Conservation (phyloP, 2,888 invertebrate species). For the Cheilosia scutellata region DNA sequence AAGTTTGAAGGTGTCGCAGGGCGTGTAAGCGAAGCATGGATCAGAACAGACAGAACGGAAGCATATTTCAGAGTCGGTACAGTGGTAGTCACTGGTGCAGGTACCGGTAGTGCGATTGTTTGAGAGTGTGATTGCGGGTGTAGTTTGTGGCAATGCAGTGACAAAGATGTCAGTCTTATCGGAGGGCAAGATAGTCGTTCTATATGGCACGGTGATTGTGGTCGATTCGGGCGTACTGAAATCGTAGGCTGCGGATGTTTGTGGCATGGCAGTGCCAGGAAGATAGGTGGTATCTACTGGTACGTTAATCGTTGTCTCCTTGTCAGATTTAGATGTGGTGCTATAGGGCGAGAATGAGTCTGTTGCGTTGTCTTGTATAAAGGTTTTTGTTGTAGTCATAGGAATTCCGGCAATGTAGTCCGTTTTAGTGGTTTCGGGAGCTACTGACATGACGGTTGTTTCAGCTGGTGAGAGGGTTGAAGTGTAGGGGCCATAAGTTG, state of each 20-base stretch:
- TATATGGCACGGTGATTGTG: constrained; percentile 54
- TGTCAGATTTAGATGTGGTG: neutral
- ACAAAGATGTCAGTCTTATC: constrained; percentile 57
- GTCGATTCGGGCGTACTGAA: constrained; percentile 19
- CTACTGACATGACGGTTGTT: too few species aligned
- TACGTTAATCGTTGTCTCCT: neutral
- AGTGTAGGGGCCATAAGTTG: too few species aligned
- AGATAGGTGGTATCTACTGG: neutral
- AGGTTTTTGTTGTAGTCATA: neutral
- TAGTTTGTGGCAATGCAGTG: constrained; percentile 34
- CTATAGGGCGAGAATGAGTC: neutral
- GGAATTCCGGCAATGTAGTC: neutral
- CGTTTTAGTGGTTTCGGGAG: neutral
- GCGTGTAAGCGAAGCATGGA: constrained; percentile 85
- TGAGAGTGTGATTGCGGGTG: constrained; percentile 18
- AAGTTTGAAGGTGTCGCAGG: constrained; percentile 83
- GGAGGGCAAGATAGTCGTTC: constrained; percentile 60
- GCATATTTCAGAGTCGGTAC: constrained; percentile 84
- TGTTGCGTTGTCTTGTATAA: neutral
- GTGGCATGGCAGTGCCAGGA: constrained; percentile 19
- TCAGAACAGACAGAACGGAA: constrained; percentile 84
- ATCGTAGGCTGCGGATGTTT: constrained; percentile 21
- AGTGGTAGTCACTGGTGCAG: constrained; percentile 82
- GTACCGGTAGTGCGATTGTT: constrained; percentile 62
- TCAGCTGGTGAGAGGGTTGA: too few species aligned